A percentile compares a stretch with the other conserved stretches of the same genome.
Evolutionary conservation across 2,888 invertebrate genomes (phyloP).

Genomic region (Tholera decimalis): DNA sequence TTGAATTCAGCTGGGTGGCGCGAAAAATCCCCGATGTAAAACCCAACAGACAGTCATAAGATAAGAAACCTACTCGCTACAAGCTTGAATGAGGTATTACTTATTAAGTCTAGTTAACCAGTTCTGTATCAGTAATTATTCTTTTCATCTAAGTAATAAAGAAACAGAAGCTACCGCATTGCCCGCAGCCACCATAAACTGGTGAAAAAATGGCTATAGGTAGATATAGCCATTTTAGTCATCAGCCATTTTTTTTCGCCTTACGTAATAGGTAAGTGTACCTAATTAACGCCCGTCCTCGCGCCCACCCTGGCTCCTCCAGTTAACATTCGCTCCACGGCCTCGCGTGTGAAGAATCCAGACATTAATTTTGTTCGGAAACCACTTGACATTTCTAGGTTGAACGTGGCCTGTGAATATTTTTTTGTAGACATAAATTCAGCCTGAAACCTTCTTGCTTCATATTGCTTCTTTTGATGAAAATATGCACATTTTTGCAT

Average conservation of each 20-base stretch:
- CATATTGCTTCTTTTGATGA: not conserved
- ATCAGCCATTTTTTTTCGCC: not conserved
- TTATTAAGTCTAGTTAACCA: too few relatives aligned
- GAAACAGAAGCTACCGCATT: too few relatives aligned
- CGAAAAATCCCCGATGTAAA: too few relatives aligned
- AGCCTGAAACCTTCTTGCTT: constrained; percentile 29
- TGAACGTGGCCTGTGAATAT: constrained; percentile 48
- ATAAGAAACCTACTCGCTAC: too few relatives aligned
- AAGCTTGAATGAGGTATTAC: too few relatives aligned
- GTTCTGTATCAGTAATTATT: not conserved
- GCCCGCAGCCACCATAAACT: too few relatives aligned
- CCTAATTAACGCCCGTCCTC: constrained; percentile 41
- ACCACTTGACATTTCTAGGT: constrained; percentile 76
- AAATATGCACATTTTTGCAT: not conserved
- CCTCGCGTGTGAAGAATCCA: constrained; percentile 81
- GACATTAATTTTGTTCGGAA: constrained; percentile 77
- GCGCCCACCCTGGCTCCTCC: constrained; percentile 64
- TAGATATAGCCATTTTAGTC: not conserved
- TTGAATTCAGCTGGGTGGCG: not conserved
- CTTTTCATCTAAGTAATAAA: too few relatives aligned
- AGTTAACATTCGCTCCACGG: constrained; percentile 78
- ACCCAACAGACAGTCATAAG: not conserved
- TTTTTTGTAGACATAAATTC: constrained; percentile 17
- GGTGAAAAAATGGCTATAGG: not conserved
- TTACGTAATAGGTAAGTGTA: not conserved